These are phyloP conservation scores for Drosophila pseudoananassae DNA, from an alignment of 1,140 invertebrate species.

Conservation along the genomic window DNA sequence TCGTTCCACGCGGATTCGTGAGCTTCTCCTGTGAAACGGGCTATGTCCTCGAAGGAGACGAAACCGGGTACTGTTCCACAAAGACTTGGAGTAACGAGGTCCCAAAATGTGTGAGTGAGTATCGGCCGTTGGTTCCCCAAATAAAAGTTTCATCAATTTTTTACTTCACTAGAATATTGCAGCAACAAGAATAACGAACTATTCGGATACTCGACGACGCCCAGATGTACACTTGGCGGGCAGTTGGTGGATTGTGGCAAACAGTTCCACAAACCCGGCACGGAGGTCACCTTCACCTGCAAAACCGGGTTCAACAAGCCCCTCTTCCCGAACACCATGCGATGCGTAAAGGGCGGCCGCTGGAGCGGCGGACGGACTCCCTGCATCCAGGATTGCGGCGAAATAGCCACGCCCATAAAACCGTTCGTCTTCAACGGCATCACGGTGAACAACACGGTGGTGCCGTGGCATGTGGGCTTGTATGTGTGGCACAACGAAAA, in stretches of 20 bases:
- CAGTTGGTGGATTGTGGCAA: conserved; percentile 41
- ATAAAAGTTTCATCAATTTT: not conserved
- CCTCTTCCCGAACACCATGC: conserved; percentile 32
- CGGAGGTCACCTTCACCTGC: conserved; percentile 58
- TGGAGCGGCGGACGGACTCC: conserved; percentile 51
- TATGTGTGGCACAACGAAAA: conserved; percentile 73
- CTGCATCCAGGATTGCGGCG: conserved; percentile 64
- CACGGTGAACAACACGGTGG: conserved; percentile 57
- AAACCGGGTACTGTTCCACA: conserved; percentile 47
- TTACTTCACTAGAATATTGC: conserved; percentile 52
- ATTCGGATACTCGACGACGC: conserved; percentile 55
- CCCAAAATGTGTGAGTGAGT: conserved; percentile 71
- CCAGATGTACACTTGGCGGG: conserved; percentile 43
- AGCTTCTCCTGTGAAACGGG: conserved; percentile 41
- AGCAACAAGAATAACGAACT: conserved; percentile 43
- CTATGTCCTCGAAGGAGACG: conserved; percentile 35
- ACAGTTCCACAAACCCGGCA: conserved; percentile 54
- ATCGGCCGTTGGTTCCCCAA: not conserved
- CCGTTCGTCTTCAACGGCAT: conserved; percentile 51
- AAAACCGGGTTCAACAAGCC: conserved; percentile 50
- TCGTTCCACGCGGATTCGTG: conserved; percentile 37
- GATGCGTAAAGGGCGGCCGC: conserved; percentile 48
- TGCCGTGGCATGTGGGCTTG: conserved; percentile 86
- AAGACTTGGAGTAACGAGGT: conserved; percentile 42
- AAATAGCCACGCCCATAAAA: conserved; percentile 61